Base-by-base conservation (phyloP, 2,797 vertebrate genomes). In the Ficedula albicollis region DNA sequence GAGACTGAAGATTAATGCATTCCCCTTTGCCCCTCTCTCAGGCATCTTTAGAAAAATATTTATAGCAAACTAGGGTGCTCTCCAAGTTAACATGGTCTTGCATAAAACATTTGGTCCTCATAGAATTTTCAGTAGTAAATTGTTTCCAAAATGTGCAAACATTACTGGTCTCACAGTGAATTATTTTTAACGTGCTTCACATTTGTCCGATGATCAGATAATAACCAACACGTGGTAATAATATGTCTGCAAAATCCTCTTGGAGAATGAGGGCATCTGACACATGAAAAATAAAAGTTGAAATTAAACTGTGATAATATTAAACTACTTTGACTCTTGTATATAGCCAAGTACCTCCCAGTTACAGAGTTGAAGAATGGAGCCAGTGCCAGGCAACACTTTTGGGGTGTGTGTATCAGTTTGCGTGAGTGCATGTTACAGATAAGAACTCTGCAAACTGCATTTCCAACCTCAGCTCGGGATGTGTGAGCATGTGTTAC, bases 1-100 rank as follows among this genome's bases (percentile, higher is more conserved):
- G 92, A 94, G 75, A 97, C 70, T 56, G 5, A 74, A 91, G 66
- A 97, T 97, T 96, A 95, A 97, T 73, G 38, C 54, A 64, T 32
- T 94, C 34, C 83, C 94, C 55, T 93, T 43, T 84, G 66, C 64
- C 60, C 90, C 93, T 75, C 76, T 78, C 74, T 82, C 60, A 80
- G 70, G 90, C 48, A 70, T 77, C 62, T 95, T 96, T 60, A 94
- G 46, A 79, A 76, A 74, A 95, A 86, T 80, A 93, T 68, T 79
- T 62, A 82, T 52, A 94, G 76, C 78, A 89, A 95, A 70, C 46
- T 66, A 91, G 79, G 85, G 83, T 46, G 59, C 81, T 89, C 89
- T 88, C 85, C 83, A 83, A 89, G 58, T 68, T 89, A 87, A 87
- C 68, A 84, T 14, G 36, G 43, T 75, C 63, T 66, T 66, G 75